A percentile compares a stretch with the other conserved stretches of the same genome.
These are phyloP conservation scores for Antechinus flavipes DNA, from an alignment of 2,113 vertebrate genomes.

Conservation along the genomic window DNA sequence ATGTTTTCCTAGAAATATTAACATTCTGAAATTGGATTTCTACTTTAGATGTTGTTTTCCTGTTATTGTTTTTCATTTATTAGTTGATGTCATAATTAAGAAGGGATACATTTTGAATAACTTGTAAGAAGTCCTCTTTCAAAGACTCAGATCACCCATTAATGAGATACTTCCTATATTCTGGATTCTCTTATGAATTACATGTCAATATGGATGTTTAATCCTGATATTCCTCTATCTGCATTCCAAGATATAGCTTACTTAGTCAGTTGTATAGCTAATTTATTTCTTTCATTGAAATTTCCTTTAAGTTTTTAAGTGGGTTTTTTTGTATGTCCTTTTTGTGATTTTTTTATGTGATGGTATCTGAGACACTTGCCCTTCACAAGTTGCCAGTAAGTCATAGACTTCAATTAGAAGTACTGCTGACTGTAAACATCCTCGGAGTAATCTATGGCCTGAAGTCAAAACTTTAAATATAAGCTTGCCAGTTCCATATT, in stretches of 20 bases:
- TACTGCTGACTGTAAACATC: neutral
- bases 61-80: slow-evolving; percentile 36
- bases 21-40: slow-evolving; percentile 29
- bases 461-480: neutral
- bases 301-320: neutral
- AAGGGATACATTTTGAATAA: slow-evolving; percentile 32
- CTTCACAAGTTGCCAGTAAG: slow-evolving; percentile 22
- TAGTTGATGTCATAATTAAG: slow-evolving; percentile 37
- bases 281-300: slow-evolving; percentile 25
- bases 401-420: slow-evolving; percentile 22
- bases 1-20: neutral
- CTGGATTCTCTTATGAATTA: slow-evolving; percentile 38
- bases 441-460: neutral
- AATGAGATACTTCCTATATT: neutral
- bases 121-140: slow-evolving; percentile 11
- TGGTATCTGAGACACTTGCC: slow-evolving; percentile 33
- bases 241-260: slow-evolving; percentile 1
- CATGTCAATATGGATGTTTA: neutral
- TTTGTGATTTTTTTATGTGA: slow-evolving; percentile 39
- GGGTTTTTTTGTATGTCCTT: neutral
- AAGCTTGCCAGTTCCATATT: neutral
- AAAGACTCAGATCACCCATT: neutral
- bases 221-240: slow-evolving; percentile 15
- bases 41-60: neutral
- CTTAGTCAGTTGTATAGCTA: neutral